Conservation (phyloP, 1,140 invertebrate species). For the Microplitis mediator region DNA sequence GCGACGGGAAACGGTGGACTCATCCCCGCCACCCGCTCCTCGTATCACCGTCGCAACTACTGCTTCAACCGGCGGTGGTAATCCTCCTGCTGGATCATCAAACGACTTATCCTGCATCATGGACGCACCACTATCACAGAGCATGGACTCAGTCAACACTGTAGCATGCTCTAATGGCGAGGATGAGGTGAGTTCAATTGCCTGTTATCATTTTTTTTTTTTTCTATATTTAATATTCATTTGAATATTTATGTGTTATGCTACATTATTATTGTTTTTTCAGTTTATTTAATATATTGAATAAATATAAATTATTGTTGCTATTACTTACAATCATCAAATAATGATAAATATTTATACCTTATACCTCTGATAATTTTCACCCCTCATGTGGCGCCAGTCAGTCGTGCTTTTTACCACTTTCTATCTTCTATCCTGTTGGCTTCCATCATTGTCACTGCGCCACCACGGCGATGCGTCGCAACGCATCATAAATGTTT, state of each 20-base stretch:
- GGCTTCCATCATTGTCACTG: background rate
- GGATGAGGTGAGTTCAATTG: constrained; percentile 78
- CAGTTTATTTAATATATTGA: background rate
- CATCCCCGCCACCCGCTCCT: constrained; percentile 59
- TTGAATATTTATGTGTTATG: background rate
- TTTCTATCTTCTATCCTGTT: background rate
- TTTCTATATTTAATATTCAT: background rate
- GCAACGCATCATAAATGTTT: too few species aligned
- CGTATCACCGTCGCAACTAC: constrained; percentile 41
- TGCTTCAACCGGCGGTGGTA: constrained; percentile 27
- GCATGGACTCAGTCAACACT: constrained; percentile 92
- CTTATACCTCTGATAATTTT: background rate
- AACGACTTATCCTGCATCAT: constrained; percentile 60
- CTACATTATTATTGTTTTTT: constrained; percentile 1
- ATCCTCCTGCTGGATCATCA: constrained; percentile 51
- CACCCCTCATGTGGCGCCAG: constrained; percentile 4
- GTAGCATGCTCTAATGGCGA: constrained; percentile 74
- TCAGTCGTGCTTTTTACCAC: background rate
- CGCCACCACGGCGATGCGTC: too few species aligned
- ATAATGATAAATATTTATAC: background rate
- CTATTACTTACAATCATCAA: too few species aligned
- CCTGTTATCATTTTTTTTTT: too few species aligned
- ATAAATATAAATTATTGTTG: too few species aligned
- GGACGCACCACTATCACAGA: constrained; percentile 75
- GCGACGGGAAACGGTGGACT: constrained; percentile 64